Base-by-base conservation (phyloP, 2,797 vertebrate species). In the Cryptoprocta ferox region DNA sequence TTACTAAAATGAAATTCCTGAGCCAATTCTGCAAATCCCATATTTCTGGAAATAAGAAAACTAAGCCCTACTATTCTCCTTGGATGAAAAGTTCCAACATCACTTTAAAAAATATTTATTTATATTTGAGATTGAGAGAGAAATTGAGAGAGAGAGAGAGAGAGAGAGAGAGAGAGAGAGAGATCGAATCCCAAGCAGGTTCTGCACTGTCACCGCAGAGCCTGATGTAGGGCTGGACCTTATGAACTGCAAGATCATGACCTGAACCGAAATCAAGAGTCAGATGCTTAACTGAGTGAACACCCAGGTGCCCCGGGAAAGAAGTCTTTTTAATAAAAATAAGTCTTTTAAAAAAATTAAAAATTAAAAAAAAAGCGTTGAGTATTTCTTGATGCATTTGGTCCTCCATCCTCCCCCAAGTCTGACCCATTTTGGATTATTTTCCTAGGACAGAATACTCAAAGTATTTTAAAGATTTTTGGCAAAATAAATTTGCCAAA, bases 21-120 rank as follows among this genome's bases (percentile, higher is more conserved):
- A 81, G 78, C 30, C 37, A 90, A 26, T 61, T 89, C 75, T 70
- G 21, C 32, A 86, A 92, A 91, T n/a, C 14, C 32, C 68, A 15
- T 15, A 19, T 39, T 95, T 94, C 80, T 93, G 82, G 37, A 87
- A 84, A 85, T 37, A n/a, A 71, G n/a, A 76, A 82, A 84, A 85
- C 12, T 28, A 26, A 76, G 39, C 39, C 48, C 63, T 70, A 56
- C 70, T 61, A 79, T n/a, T 12, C 9, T 42, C 19, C 10, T 76
- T 91, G 80, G 50, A 76, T 95, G 59, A 92, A 42, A 88, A 7
- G 19, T 84, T 50, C n/a, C 13, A 86, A 80, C 30, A 76, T 93
- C 8, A 15, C 56, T 59, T 24, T 8, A 8, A 56, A 24, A 24
- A 59, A 24, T 24, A 59, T 59, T 59, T 59, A 9, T 59, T 59